A percentile compares a stretch with the other conserved stretches of the same genome.
Evolutionary conservation across 2,113 vertebrate genomes (phyloP).

Genomic region (Halcyon malimbica): DNA sequence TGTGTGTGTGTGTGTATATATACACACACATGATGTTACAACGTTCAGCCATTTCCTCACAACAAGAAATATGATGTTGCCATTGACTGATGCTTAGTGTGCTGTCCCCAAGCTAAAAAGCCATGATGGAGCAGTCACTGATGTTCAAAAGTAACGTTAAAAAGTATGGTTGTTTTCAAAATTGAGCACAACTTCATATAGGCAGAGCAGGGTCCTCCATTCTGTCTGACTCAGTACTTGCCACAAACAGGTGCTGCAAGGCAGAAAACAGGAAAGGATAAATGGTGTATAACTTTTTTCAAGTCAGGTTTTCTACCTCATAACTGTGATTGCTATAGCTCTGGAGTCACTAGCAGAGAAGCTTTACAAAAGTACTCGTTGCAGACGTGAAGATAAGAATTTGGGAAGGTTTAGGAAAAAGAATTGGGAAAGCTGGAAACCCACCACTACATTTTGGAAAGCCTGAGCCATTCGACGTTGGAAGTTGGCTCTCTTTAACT

Average conservation of each 20-base stretch:
- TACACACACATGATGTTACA: background rate
- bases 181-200: background rate
- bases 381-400: background rate
- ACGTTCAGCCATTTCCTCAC: background rate
- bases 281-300: background rate
- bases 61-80: background rate
- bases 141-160: background rate
- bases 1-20: too few species aligned
- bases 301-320: background rate
- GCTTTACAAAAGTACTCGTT: background rate
- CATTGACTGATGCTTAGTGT: background rate
- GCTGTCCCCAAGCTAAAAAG: background rate
- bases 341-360: background rate
- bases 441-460: conserved; percentile 84
- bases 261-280: background rate
- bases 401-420: background rate
- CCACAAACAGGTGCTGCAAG: background rate
- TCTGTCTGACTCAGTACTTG: background rate
- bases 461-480: conserved; percentile 87
- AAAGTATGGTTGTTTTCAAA: background rate
- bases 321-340: background rate
- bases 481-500: conserved; percentile 83
- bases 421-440: background rate
- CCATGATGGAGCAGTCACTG: background rate
- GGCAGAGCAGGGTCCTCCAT: background rate